phyloP scores from a whole-genome alignment of 2,888 invertebrate species.

The Agrochola macilenta region DNA sequence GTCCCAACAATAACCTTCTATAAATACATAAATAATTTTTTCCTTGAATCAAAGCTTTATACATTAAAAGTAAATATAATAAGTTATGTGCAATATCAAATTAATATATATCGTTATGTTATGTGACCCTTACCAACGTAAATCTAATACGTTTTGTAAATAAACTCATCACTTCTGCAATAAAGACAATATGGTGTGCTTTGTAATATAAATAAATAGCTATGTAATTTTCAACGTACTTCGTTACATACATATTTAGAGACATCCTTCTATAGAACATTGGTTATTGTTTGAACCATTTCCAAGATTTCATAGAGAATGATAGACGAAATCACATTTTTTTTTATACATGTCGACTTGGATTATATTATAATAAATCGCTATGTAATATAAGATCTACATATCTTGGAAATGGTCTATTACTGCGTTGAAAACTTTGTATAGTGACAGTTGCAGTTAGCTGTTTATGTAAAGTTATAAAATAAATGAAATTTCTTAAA shows the following conservation, averaged over 20 bases:
- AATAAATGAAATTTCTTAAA: conserved; percentile 83
- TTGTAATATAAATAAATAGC: conserved; percentile 80
- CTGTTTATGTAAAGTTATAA: conserved; percentile 83
- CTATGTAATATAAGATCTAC: conserved; percentile 37
- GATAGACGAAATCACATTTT: conserved; percentile 34
- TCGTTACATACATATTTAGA: conserved; percentile 42
- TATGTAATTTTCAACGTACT: conserved; percentile 64
- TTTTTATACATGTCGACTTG: conserved; percentile 41
- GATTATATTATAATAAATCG: conserved; percentile 32
- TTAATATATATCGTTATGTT: conserved; percentile 33
- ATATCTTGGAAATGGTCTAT: conserved; percentile 68
- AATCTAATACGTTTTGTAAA: conserved; percentile 60
- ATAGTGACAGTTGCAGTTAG: conserved; percentile 82
- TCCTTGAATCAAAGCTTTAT: conserved; percentile 59
- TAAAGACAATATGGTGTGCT: conserved; percentile 88
- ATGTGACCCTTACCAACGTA: conserved; percentile 36
- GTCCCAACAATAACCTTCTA: background rate
- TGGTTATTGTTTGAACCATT: conserved; percentile 60
- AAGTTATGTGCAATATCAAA: conserved; percentile 46
- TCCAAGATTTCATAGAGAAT: conserved; percentile 46
- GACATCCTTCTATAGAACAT: conserved; percentile 43
- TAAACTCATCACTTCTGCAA: conserved; percentile 73
- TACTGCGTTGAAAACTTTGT: conserved; percentile 62
- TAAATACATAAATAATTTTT: conserved; percentile 42
- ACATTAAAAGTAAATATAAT: conserved; percentile 43